Evolutionary conservation across 2,113 vertebrate genomes (phyloP).

Genomic region (Lampris incognitus): DNA sequence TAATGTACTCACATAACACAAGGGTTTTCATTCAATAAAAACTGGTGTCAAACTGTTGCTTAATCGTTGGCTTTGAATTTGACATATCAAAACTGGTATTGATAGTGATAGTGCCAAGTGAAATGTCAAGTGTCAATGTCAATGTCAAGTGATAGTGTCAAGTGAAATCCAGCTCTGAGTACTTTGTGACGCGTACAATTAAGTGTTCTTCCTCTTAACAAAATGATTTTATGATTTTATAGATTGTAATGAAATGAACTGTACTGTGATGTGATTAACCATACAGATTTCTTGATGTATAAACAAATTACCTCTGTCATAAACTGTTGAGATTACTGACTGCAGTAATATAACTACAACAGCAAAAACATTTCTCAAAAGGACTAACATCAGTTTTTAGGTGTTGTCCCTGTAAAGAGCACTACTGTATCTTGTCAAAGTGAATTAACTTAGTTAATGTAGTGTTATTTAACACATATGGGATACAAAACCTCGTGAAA

Average conservation of each 20-base stretch:
- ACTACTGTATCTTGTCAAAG: not conserved
- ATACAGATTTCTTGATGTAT: not conserved
- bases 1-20: not conserved
- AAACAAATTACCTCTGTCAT: not conserved
- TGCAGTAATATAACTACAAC: not conserved
- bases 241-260: too few relatives aligned
- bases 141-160: too few relatives aligned
- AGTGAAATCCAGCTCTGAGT: too few relatives aligned
- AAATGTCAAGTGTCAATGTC: too few relatives aligned
- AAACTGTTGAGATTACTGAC: slow-evolving; percentile 11
- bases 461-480: slow-evolving; percentile 34
- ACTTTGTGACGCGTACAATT: too few relatives aligned
- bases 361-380: slow-evolving; percentile 3
- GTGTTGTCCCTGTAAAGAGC: not conserved
- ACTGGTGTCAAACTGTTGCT: too few relatives aligned
- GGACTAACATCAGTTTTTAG: slow-evolving; percentile 4
- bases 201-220: too few relatives aligned
- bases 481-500: not conserved
- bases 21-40: not conserved
- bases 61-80: too few relatives aligned
- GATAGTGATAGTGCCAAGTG: too few relatives aligned
- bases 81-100: too few relatives aligned
- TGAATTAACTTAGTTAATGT: not conserved
- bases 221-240: too few relatives aligned
- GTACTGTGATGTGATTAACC: not conserved